Evolutionary conservation across 64 coral and sea anemone genomes (phyloP).

Genomic region (Pachyseris speciosa): DNA sequence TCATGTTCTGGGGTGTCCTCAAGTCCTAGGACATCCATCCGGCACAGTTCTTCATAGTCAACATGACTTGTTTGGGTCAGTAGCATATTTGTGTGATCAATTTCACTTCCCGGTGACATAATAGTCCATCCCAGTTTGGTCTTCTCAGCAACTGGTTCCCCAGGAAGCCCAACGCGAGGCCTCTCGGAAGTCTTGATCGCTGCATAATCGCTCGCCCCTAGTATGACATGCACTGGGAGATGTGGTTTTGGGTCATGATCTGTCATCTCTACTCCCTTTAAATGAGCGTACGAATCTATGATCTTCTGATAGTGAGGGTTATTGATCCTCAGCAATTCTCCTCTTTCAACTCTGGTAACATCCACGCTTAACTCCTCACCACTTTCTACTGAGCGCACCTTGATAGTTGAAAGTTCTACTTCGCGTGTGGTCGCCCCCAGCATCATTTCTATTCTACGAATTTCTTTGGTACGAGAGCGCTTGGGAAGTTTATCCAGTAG

Average conservation of each 20-base stretch:
- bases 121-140: constrained; percentile 34
- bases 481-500: neutral
- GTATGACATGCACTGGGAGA: too few species aligned
- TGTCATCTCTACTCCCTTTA: neutral
- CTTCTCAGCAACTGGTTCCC: constrained; percentile 21
- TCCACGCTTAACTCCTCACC: too few species aligned
- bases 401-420: neutral
- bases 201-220: constrained; percentile 15
- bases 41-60: constrained; percentile 14
- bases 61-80: neutral
- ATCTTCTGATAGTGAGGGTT: neutral
- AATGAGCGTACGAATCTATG: neutral
- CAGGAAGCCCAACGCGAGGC: neutral
- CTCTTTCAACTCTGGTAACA: too few species aligned
- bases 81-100: neutral
- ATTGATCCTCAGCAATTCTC: neutral
- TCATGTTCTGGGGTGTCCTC: neutral
- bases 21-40: neutral
- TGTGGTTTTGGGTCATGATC: too few species aligned
- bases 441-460: constrained; percentile 46
- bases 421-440: constrained; percentile 18
- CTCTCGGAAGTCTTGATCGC: neutral
- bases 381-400: neutral
- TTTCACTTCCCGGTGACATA: neutral
- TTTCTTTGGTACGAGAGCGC: neutral